Evolutionary conservation across 1,140 invertebrate genomes (phyloP), one percentile per base, ranked within the genome.

Genomic region (Drosophila pectinifera): DNA sequence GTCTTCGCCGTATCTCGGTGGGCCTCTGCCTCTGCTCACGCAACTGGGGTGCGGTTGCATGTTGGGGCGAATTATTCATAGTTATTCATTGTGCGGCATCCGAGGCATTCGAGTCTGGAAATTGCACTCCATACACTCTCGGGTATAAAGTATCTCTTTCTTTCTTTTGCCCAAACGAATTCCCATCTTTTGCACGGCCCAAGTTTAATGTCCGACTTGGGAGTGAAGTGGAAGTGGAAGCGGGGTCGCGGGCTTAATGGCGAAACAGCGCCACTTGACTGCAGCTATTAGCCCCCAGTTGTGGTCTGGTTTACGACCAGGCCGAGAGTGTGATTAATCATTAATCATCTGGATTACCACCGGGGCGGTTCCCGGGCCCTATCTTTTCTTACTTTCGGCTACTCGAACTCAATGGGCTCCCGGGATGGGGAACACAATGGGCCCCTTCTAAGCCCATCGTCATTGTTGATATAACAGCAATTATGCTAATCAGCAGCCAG

Each of bases 171-270:
- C 69, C 58, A 73, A 62, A 75, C 68, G 22, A 88, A 82, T 83
- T 86, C 83, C 79, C 83, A 86, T 67, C 74, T 85, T 43, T 73
- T 69, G 78, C 79, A 81, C 59, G 38, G 22, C 74, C 48, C 74
- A 86, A 83, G 83, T 86, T 86, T 86, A 86, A 89, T 79, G 83
- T 79, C 83, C 83, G 83, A 86, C 75, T 64, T 61, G 53, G 56
- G 34, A 51, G 57, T 49, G 39, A 39, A 55, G n/a, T n/a, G n/a
- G n/a, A n/a, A n/a, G n/a, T n/a, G n/a, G n/a, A n/a, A n/a, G n/a
- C n/a, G n/a, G n/a, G n/a, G 57, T 69, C 43, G 28, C 22, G 20
- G 63, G 24, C 51, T 58, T 79, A 61, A 79, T 67, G 76, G 51
- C 31, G 41, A 74, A 73, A 73, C 36, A 67, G 48, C 78, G 46